Evolutionary conservation across 2,113 vertebrate species (phyloP).

Genomic region (Chamaea fasciata): DNA sequence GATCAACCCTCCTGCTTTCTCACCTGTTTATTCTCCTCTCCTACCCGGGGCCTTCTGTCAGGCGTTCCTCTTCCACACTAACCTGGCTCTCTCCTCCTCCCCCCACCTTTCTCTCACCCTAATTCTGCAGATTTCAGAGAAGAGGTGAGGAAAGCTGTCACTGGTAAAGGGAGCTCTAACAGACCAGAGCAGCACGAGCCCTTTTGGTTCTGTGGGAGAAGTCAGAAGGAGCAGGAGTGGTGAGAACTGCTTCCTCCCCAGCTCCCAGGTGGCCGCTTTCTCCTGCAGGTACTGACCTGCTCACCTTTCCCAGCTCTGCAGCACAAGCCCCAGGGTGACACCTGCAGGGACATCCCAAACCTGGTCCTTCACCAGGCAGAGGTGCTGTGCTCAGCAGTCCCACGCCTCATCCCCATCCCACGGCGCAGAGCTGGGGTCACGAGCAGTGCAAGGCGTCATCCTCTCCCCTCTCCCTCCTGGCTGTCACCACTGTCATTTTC

Average conservation of each 20-base stretch:
- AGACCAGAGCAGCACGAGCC: not conserved
- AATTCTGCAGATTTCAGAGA: conserved; percentile 20
- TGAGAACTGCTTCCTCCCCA: not conserved
- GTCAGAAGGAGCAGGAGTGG: not conserved
- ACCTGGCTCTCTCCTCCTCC: not conserved
- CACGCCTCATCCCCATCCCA: fast-evolving
- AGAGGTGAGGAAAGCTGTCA: conserved; percentile 10
- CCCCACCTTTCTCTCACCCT: not conserved
- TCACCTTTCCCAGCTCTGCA: not conserved
- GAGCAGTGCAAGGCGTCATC: not conserved
- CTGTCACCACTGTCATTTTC: not conserved
- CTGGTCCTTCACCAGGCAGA: not conserved
- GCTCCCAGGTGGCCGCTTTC: not conserved
- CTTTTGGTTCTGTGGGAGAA: not conserved
- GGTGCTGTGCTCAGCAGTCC: not conserved
- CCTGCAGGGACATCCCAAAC: not conserved
- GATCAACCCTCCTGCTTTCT: not conserved
- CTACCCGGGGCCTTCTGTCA: not conserved
- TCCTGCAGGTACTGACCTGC: not conserved
- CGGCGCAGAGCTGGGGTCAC: fast-evolving
- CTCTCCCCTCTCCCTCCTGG: not conserved
- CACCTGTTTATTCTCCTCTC: not conserved
- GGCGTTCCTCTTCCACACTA: not conserved
- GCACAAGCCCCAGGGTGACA: not conserved
- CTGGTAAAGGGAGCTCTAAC: not conserved